Evolutionary conservation across 1,140 invertebrate genomes (phyloP).

Genomic region (Maniola jurtina): DNA sequence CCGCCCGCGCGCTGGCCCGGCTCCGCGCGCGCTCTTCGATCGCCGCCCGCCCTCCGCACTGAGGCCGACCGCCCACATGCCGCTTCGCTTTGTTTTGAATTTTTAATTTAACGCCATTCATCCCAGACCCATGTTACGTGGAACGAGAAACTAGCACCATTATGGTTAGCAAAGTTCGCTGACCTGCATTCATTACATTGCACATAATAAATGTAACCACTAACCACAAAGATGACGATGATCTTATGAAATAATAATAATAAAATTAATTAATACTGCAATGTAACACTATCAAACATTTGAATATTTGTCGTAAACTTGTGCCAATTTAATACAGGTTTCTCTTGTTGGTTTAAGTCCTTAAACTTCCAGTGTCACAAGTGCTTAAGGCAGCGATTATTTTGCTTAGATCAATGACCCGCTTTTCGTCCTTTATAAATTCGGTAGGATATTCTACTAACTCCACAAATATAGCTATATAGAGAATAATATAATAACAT

Average conservation of each 20-base stretch:
- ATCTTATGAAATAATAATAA: not conserved
- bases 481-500: too few species aligned
- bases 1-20: slow-evolving; percentile 49
- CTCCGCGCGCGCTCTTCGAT: slow-evolving; percentile 72
- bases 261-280: not conserved
- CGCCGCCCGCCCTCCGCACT: slow-evolving; percentile 69
- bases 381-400: too few species aligned
- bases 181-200: slow-evolving; percentile 37
- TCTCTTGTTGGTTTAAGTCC: too few species aligned
- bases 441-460: too few species aligned
- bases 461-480: too few species aligned
- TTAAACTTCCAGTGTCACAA: too few species aligned
- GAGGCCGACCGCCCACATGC: slow-evolving; percentile 58
- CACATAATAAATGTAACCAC: not conserved
- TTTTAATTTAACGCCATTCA: slow-evolving; percentile 77
- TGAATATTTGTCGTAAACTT: not conserved
- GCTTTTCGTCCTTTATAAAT: too few species aligned
- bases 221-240: not conserved
- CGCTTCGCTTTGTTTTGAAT: slow-evolving; percentile 74
- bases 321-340: too few species aligned
- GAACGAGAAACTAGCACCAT: slow-evolving; percentile 54
- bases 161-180: slow-evolving; percentile 52
- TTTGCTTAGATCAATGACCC: too few species aligned
- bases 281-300: not conserved
- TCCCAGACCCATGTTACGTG: slow-evolving; percentile 49